Percentiles rank a stretch among this genome's conserved stretches.
These are phyloP conservation scores for Ceratosolen fusciceps DNA, from an alignment of 1,140 invertebrate genomes.

Conservation along the genomic window DNA sequence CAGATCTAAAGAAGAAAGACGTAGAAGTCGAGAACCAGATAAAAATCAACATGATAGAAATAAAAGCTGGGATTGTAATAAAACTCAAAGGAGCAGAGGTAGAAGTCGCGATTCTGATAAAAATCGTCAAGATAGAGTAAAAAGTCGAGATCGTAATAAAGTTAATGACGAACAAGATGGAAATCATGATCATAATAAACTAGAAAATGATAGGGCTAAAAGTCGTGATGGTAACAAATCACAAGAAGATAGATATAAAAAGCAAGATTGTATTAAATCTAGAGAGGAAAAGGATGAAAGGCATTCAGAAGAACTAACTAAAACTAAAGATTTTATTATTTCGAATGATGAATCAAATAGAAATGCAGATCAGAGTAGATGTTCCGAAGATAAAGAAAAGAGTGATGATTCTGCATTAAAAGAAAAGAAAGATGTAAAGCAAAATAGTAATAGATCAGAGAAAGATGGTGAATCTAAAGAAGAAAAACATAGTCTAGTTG, in stretches of 20 bases:
- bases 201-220: not conserved
- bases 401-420: not conserved
- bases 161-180: not conserved
- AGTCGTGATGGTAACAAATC: not conserved
- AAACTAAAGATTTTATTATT: not conserved
- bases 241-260: not conserved
- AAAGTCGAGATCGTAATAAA: not conserved
- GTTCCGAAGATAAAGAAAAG: not conserved
- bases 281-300: not conserved
- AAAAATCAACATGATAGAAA: not conserved
- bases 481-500: not conserved
- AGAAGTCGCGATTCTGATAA: not conserved
- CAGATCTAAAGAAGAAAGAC: not conserved
- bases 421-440: too few relatives aligned
- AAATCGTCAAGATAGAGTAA: not conserved
- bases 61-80: not conserved
- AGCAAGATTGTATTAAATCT: not conserved
- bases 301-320: too few relatives aligned
- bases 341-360: not conserved
- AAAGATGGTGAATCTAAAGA: not conserved
- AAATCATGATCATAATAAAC: not conserved
- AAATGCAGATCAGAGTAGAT: not conserved
- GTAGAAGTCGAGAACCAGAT: not conserved
- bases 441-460: too few relatives aligned
- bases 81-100: not conserved